Percentiles rank a stretch among this genome's conserved stretches.
These are phyloP conservation scores for Sebastes diploproa DNA, from an alignment of 2,797 vertebrate species.

Conservation along the genomic window DNA sequence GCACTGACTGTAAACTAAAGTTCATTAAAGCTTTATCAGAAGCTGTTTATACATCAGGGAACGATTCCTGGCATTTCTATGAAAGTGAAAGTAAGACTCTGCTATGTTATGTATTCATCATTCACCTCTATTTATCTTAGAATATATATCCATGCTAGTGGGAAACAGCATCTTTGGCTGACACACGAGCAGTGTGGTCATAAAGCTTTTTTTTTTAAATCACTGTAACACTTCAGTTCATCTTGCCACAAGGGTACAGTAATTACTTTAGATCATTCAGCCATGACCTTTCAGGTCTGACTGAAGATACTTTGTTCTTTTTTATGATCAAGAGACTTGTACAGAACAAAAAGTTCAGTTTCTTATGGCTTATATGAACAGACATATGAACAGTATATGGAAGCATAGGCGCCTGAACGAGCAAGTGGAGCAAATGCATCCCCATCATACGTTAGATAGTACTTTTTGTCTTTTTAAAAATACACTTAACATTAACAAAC, in stretches of 20 bases:
- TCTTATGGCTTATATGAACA: neutral
- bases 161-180: neutral
- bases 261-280: conserved; percentile 5
- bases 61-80: neutral
- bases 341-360: neutral
- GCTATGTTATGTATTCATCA: neutral
- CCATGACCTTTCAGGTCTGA: neutral
- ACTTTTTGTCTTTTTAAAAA: neutral
- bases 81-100: neutral
- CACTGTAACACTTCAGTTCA: neutral
- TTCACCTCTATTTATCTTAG: neutral
- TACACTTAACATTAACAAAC: neutral
- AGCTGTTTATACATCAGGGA: neutral
- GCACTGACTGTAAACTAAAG: neutral
- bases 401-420: neutral
- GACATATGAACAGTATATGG: neutral
- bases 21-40: neutral
- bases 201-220: neutral
- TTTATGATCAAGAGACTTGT: neutral
- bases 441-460: neutral
- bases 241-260: neutral
- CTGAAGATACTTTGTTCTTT: neutral
- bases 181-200: neutral
- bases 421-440: neutral
- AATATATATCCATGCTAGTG: neutral